Conservation (phyloP, 2,113 vertebrate genomes). For the Oryzias melastigma region DNA sequence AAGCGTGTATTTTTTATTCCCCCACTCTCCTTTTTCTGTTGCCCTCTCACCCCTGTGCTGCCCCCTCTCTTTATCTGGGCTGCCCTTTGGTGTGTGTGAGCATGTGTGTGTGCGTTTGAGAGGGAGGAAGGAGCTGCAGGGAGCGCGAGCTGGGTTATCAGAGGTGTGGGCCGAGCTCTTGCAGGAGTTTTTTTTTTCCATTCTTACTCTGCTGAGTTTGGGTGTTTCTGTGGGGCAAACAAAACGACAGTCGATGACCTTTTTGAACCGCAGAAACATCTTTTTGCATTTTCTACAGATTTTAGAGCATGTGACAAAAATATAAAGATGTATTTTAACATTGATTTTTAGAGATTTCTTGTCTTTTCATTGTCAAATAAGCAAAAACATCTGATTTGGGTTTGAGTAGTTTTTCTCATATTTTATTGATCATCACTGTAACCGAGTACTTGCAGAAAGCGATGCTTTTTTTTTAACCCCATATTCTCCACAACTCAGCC, state of each 20-base stretch:
- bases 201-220: not conserved
- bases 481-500: slow-evolving; percentile 11
- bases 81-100: slow-evolving; percentile 31
- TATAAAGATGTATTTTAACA: no score
- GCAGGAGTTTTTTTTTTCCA: not conserved
- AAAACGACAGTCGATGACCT: no score
- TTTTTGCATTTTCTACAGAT: not conserved
- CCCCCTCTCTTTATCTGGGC: slow-evolving; percentile 60
- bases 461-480: not conserved
- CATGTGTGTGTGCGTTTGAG: slow-evolving; percentile 1
- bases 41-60: slow-evolving; percentile 43
- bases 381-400: no score
- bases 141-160: slow-evolving; percentile 4
- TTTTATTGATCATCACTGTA: no score
- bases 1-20: slow-evolving; percentile 58
- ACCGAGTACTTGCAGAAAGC: slow-evolving; percentile 2
- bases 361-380: no score
- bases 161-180: slow-evolving; percentile 15
- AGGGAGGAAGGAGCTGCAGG: slow-evolving; percentile 21
- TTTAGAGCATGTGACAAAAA: no score
- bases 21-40: slow-evolving; percentile 56
- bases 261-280: no score
- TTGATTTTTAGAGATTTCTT: no score
- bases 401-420: no score
- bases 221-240: not conserved